Evolutionary conservation across 2,797 vertebrate genomes (phyloP).

Genomic region (Ciconia nigra): DNA sequence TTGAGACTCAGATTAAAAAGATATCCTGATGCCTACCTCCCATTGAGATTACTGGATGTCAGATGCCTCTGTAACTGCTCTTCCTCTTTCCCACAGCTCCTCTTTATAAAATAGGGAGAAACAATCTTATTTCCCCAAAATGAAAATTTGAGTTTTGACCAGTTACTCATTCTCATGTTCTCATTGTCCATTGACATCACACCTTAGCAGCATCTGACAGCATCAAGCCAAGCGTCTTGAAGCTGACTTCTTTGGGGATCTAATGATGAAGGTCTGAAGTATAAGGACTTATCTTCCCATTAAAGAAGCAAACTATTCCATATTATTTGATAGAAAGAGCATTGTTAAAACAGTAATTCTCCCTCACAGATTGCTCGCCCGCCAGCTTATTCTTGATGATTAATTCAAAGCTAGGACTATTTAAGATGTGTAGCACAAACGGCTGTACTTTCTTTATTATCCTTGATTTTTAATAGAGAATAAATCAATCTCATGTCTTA

Average conservation of each 20-base stretch:
- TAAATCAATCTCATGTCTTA: neutral
- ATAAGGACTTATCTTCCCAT: neutral
- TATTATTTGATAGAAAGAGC: neutral
- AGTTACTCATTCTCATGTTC: neutral
- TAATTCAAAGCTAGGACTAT: neutral
- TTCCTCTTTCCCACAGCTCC: neutral
- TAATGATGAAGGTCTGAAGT: neutral
- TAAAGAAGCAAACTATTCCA: neutral
- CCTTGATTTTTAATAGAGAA: neutral
- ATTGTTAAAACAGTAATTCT: neutral
- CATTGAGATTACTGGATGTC: neutral
- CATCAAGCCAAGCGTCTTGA: accelerated
- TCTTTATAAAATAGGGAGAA: neutral
- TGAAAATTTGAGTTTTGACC: neutral
- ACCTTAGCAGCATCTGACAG: neutral
- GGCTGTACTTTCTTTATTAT: neutral
- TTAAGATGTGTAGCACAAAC: neutral
- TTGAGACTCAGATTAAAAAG: neutral
- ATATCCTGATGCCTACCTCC: neutral
- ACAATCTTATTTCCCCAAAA: neutral
- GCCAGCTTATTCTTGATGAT: neutral
- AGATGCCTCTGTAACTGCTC: neutral
- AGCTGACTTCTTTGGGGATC: neutral
- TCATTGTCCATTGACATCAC: neutral
- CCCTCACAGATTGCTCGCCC: neutral